A percentile compares a stretch with the other conserved stretches of the same genome.
Evolutionary conservation across 1,140 invertebrate genomes (phyloP).

Genomic region (Hirudo medicinalis): DNA sequence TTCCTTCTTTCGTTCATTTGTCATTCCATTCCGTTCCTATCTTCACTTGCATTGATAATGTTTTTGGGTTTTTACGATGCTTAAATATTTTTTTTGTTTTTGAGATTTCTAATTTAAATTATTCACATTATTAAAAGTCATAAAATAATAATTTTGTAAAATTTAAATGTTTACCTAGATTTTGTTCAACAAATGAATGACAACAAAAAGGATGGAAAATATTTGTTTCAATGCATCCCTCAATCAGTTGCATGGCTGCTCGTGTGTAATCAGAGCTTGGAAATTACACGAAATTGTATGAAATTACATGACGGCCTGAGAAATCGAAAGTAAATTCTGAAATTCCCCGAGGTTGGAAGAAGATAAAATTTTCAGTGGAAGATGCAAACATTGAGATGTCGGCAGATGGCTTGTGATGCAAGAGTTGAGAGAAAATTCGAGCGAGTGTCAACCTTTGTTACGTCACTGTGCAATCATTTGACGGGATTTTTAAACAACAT

Average conservation of each 20-base stretch:
- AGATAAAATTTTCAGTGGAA: no score
- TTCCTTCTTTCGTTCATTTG: background rate
- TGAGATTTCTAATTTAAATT: background rate
- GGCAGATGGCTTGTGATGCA: constrained; percentile 5
- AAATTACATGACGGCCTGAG: background rate
- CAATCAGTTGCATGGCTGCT: background rate
- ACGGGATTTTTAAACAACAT: background rate
- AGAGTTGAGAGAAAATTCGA: constrained; percentile 4
- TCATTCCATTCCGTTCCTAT: background rate
- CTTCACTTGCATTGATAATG: background rate
- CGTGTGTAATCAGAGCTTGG: background rate
- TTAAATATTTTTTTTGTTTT: background rate
- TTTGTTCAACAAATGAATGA: background rate
- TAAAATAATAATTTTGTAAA: background rate
- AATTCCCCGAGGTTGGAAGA: no score
- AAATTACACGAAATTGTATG: background rate
- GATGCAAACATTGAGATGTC: background rate
- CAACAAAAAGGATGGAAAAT: background rate
- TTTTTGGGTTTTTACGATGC: background rate
- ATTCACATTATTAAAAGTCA: background rate
- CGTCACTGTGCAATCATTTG: background rate
- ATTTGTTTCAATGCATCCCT: background rate
- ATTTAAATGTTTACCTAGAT: background rate
- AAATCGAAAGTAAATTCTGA: background rate
- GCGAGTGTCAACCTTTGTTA: background rate